Evolutionary conservation across 2,797 vertebrate genomes (phyloP).

Genomic region (Apodemus agrarius): DNA sequence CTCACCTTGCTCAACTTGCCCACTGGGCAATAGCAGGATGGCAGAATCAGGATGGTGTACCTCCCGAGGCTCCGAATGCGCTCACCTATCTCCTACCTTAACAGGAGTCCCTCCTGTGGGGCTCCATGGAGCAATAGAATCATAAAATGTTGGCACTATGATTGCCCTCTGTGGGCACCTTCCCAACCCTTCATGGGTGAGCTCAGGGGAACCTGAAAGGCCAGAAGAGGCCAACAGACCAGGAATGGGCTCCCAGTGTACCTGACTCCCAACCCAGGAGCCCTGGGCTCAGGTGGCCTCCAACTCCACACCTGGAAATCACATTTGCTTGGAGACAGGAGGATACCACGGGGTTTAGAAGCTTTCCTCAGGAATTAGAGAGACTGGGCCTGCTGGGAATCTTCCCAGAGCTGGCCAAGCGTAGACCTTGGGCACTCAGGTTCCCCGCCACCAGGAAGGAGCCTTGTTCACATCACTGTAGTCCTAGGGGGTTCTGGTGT

Average conservation of each 20-base stretch:
- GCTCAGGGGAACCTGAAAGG: not conserved
- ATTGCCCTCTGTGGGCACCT: not conserved
- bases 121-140: not conserved
- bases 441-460: not conserved
- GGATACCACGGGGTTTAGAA: not conserved
- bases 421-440: not conserved
- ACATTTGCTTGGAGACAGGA: not conserved
- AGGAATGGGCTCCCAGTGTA: not conserved
- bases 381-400: not conserved
- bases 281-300: not conserved
- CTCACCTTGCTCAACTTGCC: not conserved
- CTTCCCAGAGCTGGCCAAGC: not conserved
- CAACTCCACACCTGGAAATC: not conserved
- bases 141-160: not conserved
- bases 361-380: constrained; percentile 7
- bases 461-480: not conserved
- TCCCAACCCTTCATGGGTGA: not conserved
- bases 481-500: not conserved
- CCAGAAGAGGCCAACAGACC: not conserved
- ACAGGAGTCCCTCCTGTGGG: not conserved
- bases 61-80: not conserved
- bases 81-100: not conserved
- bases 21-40: not conserved
- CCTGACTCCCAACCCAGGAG: not conserved
- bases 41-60: not conserved